phyloP scores from a whole-genome alignment of 2,888 invertebrate species.

The Eilema sororculum region DNA sequence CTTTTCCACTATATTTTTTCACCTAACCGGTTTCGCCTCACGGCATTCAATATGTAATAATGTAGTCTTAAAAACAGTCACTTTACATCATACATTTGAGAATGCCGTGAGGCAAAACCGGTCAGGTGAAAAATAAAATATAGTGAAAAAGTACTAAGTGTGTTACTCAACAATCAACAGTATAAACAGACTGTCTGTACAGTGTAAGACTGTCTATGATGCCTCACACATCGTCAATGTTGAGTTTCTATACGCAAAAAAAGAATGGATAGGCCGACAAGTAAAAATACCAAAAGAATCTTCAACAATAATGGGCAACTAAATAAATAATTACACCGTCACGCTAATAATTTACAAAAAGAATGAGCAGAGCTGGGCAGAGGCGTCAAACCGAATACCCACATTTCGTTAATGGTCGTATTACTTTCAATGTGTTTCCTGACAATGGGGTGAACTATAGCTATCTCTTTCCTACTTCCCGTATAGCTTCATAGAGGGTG shows the following conservation, averaged over 20 bases:
- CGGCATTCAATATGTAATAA: too few relatives aligned
- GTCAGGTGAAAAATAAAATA: too few relatives aligned
- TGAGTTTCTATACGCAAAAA: background rate
- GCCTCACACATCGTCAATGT: too few relatives aligned
- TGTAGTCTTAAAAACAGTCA: too few relatives aligned
- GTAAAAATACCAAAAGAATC: constrained; percentile 3
- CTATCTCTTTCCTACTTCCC: constrained; percentile 7
- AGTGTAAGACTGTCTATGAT: too few relatives aligned
- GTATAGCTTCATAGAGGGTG: constrained; percentile 2
- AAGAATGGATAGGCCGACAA: background rate
- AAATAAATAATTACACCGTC: constrained; percentile 17
- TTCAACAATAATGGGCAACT: background rate
- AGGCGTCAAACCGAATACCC: constrained; percentile 17
- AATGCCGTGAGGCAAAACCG: too few relatives aligned
- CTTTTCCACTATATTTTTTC: too few relatives aligned
- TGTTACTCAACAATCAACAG: too few relatives aligned
- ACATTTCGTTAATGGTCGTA: constrained; percentile 22
- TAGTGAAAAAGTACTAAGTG: too few relatives aligned
- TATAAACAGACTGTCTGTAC: too few relatives aligned
- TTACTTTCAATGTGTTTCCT: constrained; percentile 20
- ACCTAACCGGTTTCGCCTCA: too few relatives aligned
- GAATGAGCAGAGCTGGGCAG: constrained; percentile 18
- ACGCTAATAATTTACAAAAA: constrained; percentile 15
- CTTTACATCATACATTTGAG: too few relatives aligned
- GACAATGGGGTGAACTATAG: constrained; percentile 16